Evolutionary conservation across 1,140 invertebrate genomes (phyloP).

Genomic region (Andricus grossulariae): DNA sequence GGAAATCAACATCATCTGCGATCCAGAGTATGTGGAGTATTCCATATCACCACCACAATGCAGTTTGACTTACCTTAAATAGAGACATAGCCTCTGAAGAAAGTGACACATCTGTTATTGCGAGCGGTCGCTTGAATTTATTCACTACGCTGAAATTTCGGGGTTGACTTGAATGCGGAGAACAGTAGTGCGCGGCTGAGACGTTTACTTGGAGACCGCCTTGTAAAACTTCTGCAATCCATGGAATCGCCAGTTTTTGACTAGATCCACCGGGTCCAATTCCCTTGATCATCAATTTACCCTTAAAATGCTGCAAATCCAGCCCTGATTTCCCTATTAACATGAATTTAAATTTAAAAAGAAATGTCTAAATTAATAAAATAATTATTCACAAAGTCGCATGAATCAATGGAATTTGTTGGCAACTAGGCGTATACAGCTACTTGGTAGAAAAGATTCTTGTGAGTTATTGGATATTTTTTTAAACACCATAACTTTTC

Average conservation of each 20-base stretch:
- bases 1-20: too few relatives aligned
- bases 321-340: conserved; percentile 77
- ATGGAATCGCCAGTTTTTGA: conserved; percentile 80
- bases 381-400: too few relatives aligned
- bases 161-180: conserved; percentile 73
- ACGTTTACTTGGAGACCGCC: conserved; percentile 78
- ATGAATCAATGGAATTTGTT: too few relatives aligned
- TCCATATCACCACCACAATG: neutral
- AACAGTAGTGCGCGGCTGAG: conserved; percentile 77
- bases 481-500: too few relatives aligned
- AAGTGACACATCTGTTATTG: conserved; percentile 83
- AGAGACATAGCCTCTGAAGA: conserved; percentile 77
- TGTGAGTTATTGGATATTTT: too few relatives aligned
- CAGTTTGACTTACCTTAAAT: conserved; percentile 77
- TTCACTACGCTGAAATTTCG: conserved; percentile 82
- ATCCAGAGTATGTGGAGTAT: too few relatives aligned
- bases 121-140: conserved; percentile 82
- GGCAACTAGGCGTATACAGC: too few relatives aligned
- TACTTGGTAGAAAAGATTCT: too few relatives aligned
- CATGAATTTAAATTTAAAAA: conserved; percentile 35
- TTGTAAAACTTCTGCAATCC: conserved; percentile 77
- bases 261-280: conserved; percentile 76
- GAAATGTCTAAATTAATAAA: too few relatives aligned
- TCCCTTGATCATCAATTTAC: conserved; percentile 83
- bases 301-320: conserved; percentile 78